Conservation (phyloP, 2,113 vertebrate genomes). For the Prunella fulvescens region DNA sequence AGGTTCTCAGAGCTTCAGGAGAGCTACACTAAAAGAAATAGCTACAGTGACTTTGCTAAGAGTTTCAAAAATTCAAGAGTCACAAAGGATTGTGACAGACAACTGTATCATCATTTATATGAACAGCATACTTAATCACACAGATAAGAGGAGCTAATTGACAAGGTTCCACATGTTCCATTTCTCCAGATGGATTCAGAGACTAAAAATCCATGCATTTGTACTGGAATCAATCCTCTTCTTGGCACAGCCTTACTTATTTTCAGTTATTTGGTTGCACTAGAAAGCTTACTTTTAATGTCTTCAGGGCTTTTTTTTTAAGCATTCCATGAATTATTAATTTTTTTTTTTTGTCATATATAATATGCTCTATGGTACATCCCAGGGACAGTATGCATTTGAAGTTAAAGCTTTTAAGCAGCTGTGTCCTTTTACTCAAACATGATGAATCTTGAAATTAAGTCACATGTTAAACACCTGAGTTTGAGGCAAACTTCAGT, state of each 20-base stretch:
- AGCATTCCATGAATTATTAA: background rate
- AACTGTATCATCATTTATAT: background rate
- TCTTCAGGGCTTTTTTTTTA: background rate
- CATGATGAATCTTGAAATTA: background rate
- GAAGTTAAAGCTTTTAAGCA: background rate
- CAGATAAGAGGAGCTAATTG: background rate
- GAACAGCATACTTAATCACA: background rate
- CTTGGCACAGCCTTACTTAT: background rate
- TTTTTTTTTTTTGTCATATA: background rate
- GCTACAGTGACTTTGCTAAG: background rate
- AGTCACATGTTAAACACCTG: background rate
- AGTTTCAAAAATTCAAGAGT: background rate
- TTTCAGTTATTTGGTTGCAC: background rate
- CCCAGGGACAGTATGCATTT: background rate
- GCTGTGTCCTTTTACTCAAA: background rate
- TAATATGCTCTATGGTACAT: accelerated
- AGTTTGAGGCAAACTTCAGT: background rate
- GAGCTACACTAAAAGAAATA: background rate
- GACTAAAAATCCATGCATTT: background rate
- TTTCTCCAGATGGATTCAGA: background rate
- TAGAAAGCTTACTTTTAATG: background rate
- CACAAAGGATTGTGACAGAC: background rate
- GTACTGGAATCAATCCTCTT: background rate
- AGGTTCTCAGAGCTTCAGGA: background rate
- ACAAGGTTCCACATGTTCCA: background rate